Evolutionary conservation across 1,140 invertebrate genomes (phyloP).

Genomic region (Anastrepha obliqua): DNA sequence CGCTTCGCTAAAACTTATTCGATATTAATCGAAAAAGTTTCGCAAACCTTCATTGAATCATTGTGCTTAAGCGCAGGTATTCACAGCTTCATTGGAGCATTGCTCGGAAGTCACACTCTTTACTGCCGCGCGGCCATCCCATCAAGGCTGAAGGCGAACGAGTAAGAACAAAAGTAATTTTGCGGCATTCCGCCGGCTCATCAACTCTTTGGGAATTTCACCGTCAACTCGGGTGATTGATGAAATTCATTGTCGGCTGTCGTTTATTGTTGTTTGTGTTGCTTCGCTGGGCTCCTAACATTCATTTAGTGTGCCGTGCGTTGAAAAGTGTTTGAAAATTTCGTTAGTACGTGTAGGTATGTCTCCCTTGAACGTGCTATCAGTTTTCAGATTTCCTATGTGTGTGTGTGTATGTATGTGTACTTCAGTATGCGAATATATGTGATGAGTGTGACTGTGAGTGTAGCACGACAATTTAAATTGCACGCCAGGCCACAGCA

Average conservation of each 20-base stretch:
- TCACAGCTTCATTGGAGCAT: conserved; percentile 32
- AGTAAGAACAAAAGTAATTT: conserved; percentile 54
- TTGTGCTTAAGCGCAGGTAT: conserved; percentile 46
- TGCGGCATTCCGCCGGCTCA: conserved; percentile 51
- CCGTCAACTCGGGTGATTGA: conserved; percentile 52
- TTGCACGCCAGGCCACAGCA: neutral
- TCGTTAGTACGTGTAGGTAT: neutral
- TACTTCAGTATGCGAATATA: no score
- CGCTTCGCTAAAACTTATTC: conserved; percentile 44
- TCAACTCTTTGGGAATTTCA: conserved; percentile 54
- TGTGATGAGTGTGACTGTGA: neutral
- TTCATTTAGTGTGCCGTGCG: conserved; percentile 22
- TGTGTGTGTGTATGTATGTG: no score
- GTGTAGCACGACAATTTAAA: neutral
- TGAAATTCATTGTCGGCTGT: conserved; percentile 42
- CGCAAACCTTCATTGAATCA: conserved; percentile 48
- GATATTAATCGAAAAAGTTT: conserved; percentile 54
- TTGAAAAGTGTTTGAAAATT: conserved; percentile 38
- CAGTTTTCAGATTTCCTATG: neutral
- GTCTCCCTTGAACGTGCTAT: conserved; percentile 14
- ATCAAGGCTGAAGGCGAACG: no score
- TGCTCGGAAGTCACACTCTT: neutral
- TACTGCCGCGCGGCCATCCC: neutral
- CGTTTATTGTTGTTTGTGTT: conserved; percentile 21
- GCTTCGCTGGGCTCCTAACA: neutral